Evolutionary conservation across 1,140 invertebrate species (phyloP).

Genomic region (Sycobia sp.): DNA sequence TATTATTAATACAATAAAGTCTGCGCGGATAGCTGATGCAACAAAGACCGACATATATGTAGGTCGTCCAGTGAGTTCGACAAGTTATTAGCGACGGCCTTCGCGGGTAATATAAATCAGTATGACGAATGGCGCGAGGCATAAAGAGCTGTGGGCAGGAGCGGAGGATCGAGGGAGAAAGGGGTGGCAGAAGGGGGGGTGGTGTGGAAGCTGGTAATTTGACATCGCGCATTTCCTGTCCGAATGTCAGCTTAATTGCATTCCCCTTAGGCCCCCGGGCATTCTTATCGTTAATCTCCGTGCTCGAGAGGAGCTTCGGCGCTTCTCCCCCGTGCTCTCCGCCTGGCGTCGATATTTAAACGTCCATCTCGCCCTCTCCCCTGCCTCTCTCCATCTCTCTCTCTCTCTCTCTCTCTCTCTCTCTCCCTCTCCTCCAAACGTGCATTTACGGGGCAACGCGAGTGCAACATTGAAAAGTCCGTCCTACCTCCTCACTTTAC

Average conservation of each 20-base stretch:
- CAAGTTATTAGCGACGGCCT: too few species aligned
- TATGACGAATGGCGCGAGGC: constrained; percentile 50
- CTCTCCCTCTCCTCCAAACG: background rate
- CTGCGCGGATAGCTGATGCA: too few species aligned
- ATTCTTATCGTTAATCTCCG: constrained; percentile 36
- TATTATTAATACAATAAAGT: too few species aligned
- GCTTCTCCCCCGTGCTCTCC: too few species aligned
- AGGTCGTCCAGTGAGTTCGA: too few species aligned
- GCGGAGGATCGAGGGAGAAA: background rate
- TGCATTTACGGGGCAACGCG: background rate
- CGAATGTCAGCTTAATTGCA: constrained; percentile 58
- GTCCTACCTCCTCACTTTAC: too few species aligned
- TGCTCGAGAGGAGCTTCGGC: too few species aligned
- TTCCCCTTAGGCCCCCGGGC: constrained; percentile 46
- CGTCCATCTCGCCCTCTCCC: too few species aligned
- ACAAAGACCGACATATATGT: too few species aligned
- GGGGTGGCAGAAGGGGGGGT: background rate
- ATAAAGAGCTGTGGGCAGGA: constrained; percentile 4
- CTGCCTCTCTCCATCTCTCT: background rate
- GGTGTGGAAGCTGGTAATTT: constrained; percentile 55
- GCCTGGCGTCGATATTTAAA: constrained; percentile 9
- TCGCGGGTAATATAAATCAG: constrained; percentile 50
- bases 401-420: background rate
- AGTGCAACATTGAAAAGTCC: constrained; percentile 8
- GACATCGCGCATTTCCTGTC: constrained; percentile 56